Conservation (phyloP, 2,113 vertebrate genomes). For the Cyprinus carpio region DNA sequence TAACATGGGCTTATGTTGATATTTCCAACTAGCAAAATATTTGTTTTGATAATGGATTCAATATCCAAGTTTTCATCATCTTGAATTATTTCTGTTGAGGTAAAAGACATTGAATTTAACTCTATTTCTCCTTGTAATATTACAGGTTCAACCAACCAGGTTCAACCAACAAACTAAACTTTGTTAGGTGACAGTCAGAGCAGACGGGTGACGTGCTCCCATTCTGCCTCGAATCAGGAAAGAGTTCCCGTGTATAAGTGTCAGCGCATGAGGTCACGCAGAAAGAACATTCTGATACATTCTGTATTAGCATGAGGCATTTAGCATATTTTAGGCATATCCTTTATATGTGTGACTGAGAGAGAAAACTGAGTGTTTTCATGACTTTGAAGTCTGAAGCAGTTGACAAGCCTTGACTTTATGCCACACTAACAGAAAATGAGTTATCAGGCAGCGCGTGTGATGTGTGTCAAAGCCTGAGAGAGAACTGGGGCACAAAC, state of each 20-base stretch:
- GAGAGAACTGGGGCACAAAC: not conserved
- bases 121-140: too few relatives aligned
- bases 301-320: conserved; percentile 3
- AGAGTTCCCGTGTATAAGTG: too few relatives aligned
- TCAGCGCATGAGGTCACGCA: not conserved
- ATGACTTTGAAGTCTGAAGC: not conserved
- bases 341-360: not conserved
- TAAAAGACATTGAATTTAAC: not conserved
- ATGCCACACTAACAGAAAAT: not conserved
- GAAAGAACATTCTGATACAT: not conserved
- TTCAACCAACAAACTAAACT: not conserved
- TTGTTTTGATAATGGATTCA: not conserved
- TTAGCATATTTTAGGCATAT: conserved; percentile 1
- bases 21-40: not conserved
- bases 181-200: not conserved
- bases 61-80: not conserved
- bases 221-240: not conserved
- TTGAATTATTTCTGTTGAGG: not conserved
- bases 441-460: not conserved
- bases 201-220: not conserved
- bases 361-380: not conserved
- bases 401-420: conserved; percentile 4
- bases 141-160: too few relatives aligned
- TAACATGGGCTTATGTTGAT: not conserved
- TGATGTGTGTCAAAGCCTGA: not conserved